Evolutionary conservation across 2,888 invertebrate genomes (phyloP), one percentile per base, ranked within the genome.

Genomic region (Pyrgus malvae): DNA sequence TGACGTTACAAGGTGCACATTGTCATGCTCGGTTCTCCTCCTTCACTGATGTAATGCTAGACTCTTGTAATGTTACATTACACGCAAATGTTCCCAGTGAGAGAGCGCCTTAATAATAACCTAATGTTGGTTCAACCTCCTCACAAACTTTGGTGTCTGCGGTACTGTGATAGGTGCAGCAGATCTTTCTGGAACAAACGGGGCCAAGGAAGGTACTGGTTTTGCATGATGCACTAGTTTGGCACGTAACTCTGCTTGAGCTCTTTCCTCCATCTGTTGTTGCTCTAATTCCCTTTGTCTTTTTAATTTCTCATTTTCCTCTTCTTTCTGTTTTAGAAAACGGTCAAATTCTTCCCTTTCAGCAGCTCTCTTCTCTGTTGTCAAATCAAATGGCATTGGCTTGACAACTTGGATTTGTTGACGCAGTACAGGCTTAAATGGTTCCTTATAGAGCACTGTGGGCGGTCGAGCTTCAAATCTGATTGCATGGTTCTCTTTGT

Each of bases 391-490:
- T 25, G 92, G 92, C 8, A 77, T 77, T 5, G 83, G 68, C 69
- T 87, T 90, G 0, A 83, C 64, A 4, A 89, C 58, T 1, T 91
- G 87, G 25, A 81, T 76, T 14, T 83, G 77, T 12, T 84, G 77
- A 50, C 90, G 87, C 19, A n/a, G n/a, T n/a, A 91, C 81, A 2
- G 94, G 94, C 49, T 92, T 89, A 68, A 94, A 95, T 0, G 94
- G 94, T 64, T 93, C 90, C 65, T 92, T 92, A 44, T 91, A 83
- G 0, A 94, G 76, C 2, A 94, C 93, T n/a, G 72, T 73, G 0
- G 93, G 85, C 16, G 93, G 92, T 45, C 87, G 84, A 1, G 95
- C 94, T 75, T 93, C 93, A 80, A 95, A 95, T 45, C 80, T 87
- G 0, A 68, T 51, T 9, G 38, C 7, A 56, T 65, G 51, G 38